phyloP scores from a whole-genome alignment of 2,888 invertebrate species.

The Leptodirus hochenwartii region DNA sequence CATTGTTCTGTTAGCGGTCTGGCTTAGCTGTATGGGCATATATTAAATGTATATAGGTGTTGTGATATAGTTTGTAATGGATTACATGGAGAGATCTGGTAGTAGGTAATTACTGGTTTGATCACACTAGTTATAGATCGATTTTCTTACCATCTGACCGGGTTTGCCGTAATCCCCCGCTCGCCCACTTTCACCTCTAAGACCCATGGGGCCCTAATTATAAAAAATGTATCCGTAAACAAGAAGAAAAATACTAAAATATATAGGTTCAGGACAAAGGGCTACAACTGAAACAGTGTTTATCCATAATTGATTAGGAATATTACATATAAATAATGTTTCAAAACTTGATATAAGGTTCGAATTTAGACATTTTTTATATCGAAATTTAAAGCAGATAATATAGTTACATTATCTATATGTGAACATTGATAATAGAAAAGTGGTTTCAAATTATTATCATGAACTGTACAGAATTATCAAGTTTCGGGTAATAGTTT shows the following conservation, averaged over 20 bases:
- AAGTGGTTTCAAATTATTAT: too few species aligned
- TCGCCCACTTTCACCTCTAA: slow-evolving; percentile 56
- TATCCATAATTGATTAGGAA: too few species aligned
- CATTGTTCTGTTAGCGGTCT: slow-evolving; percentile 23
- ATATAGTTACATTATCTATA: too few species aligned
- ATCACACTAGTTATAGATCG: slow-evolving; percentile 22
- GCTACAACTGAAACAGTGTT: too few species aligned
- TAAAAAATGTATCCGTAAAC: too few species aligned
- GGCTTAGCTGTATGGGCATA: slow-evolving; percentile 1
- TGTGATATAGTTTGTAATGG: too few species aligned
- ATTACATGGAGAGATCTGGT: background rate
- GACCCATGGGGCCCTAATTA: slow-evolving; percentile 61
- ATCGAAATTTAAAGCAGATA: too few species aligned
- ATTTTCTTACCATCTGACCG: slow-evolving; percentile 59
- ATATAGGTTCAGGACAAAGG: too few species aligned
- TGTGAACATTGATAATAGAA: too few species aligned
- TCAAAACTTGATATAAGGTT: background rate
- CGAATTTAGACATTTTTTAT: too few species aligned
- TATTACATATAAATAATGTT: background rate
- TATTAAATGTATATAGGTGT: background rate
- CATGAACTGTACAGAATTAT: too few species aligned
- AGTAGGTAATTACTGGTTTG: slow-evolving; percentile 6
- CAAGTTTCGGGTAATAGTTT: background rate
- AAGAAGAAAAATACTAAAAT: slow-evolving; percentile 16
- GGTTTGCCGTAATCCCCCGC: slow-evolving; percentile 54